Conservation (phyloP, 2,888 invertebrate genomes). For the Gastrophysa polygoni region DNA sequence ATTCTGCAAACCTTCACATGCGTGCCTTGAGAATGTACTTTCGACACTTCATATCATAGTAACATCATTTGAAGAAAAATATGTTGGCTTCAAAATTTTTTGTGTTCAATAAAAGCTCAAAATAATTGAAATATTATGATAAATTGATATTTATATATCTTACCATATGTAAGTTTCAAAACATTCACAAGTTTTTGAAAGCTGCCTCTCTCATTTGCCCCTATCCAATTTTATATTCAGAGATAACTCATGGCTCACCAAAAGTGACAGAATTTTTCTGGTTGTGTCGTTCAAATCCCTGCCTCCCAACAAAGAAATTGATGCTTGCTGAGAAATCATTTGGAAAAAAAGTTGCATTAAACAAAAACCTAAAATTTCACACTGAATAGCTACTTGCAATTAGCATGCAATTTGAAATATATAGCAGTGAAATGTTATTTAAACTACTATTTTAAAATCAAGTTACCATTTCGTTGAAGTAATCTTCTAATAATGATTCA, state of each 20-base stretch:
- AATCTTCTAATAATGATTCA: conserved; percentile 5
- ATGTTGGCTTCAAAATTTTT: too few species aligned
- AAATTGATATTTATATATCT: not conserved
- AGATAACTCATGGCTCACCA: not conserved
- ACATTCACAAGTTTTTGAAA: too few species aligned
- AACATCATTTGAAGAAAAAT: too few species aligned
- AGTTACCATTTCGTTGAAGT: conserved; percentile 12
- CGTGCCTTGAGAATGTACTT: not conserved
- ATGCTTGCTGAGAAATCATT: not conserved
- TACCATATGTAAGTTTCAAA: not conserved
- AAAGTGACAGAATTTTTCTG: too few species aligned
- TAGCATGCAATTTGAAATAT: conserved; percentile 11
- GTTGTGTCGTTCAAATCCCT: not conserved
- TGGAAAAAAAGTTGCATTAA: not conserved
- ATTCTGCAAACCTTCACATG: not conserved
- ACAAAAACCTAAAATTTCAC: conserved; percentile 4
- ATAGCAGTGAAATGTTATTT: conserved; percentile 4
- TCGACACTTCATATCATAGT: conserved; percentile 1
- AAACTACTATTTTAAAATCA: conserved; percentile 7
- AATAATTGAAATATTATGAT: not conserved
- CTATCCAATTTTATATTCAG: too few species aligned
- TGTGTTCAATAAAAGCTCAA: not conserved
- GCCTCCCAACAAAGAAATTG: not conserved
- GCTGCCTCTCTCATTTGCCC: too few species aligned
- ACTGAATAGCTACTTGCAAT: conserved; percentile 12